Evolutionary conservation across 2,797 vertebrate genomes (phyloP), one percentile per base, ranked within the genome.

Genomic region (Myiotriccus ornatus): DNA sequence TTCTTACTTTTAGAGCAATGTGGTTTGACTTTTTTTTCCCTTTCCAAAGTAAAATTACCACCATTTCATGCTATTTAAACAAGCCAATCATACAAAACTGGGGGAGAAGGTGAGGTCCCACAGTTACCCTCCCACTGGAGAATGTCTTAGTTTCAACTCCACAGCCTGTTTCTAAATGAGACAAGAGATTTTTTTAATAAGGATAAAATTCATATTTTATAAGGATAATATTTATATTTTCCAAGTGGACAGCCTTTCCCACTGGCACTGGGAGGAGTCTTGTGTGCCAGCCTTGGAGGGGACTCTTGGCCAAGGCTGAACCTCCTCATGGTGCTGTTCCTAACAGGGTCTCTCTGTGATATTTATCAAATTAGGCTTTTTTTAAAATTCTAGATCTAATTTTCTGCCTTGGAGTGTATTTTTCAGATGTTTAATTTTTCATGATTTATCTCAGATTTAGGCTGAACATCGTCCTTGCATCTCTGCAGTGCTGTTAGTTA

Each of bases 11-110:
- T 43, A 89, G 86, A 75, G 78, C 67, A 0, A 6, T 94, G 69
- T 92, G 91, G 89, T 96, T 93, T 89, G 47, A 23, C 70, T 25
- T 73, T 41, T 82, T 76, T 87, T 65, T 46, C 32, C 55, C 64
- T 69, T 93, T 87, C 71, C 60, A 82, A 70, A 94, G 73, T 85
- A 85, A 94, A 95, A 96, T 92, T 90, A 25, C 68, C 79, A 93
- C 73, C 50, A 60, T 88, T 91, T 77, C 35, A 37, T 57, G 57
- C 82, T 91, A 69, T 93, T 93, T 77, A 79, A 89, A 77, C 85
- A 82, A 39, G 34, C 44, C 70, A 68, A 1, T 56, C 14, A 4
- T 19, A 21, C 7, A 11, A 34, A 89, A 74, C 34, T 73, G 43
- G 59, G 53, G 47, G 57, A 75, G 89, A n/a, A 52, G 63, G 43